Base-by-base conservation (phyloP, 2,888 invertebrate genomes). In the Penaeus monodon region DNA sequence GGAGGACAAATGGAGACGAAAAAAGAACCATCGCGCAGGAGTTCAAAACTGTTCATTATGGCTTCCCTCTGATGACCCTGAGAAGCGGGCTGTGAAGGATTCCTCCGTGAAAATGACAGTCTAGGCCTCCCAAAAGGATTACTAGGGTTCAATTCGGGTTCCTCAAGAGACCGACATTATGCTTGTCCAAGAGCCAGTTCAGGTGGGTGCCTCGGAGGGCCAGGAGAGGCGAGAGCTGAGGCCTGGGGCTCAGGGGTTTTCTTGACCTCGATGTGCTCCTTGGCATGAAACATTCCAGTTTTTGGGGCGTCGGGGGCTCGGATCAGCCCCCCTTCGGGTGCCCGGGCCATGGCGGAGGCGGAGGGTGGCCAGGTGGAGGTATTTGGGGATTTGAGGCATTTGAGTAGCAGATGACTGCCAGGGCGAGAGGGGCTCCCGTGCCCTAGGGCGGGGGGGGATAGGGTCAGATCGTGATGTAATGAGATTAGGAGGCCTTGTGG, bases 171-270 rank as follows among this genome's bases (percentile, higher is more conserved):
- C 27, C 38, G 79, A n/a, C 57, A 85, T 29, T 68, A 88, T 88
- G 88, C 78, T 88, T 27, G 85, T 88, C 38, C 88, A 88, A 68
- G 88, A 88, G 38, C 88, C 88, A 64, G 78, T 88, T n/a, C 88
- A 88, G 88, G 88, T 88, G 63, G 33, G 65, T 64, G 27, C 44
- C 38, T 8, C 8, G n/a, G 57, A 65, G 38, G 66, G 33, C 38
- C 24, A 70, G 66, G n/a, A 79, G 77, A 38, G 77, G 66, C 66
- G 74, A 74, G 33, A 74, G 27, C 6, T 29, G 74, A 33, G 33
- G 74, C 17, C 57, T 20, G 74, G 24, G 24, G 24, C 12, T 10
- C 14, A 74, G 38, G 24, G 74, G 17, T 22, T 73, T 73, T 29
- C 22, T 24, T 73, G 73, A 73, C 73, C 73, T 73, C 73, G 73